Evolutionary conservation across 1,140 invertebrate genomes (phyloP).

Genomic region (Drosophila baimaii): DNA sequence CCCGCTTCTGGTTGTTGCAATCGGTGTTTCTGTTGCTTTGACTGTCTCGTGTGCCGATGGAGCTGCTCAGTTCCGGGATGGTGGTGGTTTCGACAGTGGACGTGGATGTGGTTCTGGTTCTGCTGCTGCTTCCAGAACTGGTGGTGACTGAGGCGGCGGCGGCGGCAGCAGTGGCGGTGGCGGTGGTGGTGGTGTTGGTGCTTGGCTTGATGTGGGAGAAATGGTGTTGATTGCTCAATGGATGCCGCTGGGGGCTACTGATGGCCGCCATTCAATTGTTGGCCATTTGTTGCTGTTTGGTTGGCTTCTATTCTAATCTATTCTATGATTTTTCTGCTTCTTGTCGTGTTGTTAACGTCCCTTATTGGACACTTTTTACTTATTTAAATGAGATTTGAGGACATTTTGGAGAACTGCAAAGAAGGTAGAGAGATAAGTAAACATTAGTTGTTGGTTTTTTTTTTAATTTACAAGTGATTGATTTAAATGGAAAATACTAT

Average conservation of each 20-base stretch:
- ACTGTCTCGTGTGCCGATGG: constrained; percentile 20
- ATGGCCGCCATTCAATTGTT: constrained; percentile 90
- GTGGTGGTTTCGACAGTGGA: constrained; percentile 25
- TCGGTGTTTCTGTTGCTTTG: constrained; percentile 7
- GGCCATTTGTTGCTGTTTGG: constrained; percentile 70
- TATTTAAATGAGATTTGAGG: constrained; percentile 51
- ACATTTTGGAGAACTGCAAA: constrained; percentile 47
- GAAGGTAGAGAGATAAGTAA: not conserved
- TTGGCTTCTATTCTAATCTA: constrained; percentile 32
- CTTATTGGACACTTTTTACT: constrained; percentile 40
- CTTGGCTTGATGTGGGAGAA: constrained; percentile 71
- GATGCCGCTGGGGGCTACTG: constrained; percentile 92
- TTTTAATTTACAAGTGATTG: not conserved
- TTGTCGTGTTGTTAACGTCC: constrained; percentile 26
- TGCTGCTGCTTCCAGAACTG: constrained; percentile 21
- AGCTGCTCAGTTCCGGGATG: constrained; percentile 40
- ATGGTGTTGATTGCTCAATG: constrained; percentile 81
- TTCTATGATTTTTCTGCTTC: constrained; percentile 3
- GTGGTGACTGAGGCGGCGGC: constrained; percentile 13
- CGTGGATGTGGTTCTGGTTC: constrained; percentile 22
- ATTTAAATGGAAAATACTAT: too few species aligned
- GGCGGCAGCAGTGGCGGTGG: constrained; percentile 8
- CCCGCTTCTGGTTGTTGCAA: constrained; percentile 14
- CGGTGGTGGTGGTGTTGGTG: constrained; percentile 76
- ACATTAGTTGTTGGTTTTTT: constrained; percentile 12